A percentile compares a stretch with the other conserved stretches of the same genome.
These are phyloP conservation scores for Caracal caracal DNA, from an alignment of 2,113 vertebrate species.

Conservation along the genomic window DNA sequence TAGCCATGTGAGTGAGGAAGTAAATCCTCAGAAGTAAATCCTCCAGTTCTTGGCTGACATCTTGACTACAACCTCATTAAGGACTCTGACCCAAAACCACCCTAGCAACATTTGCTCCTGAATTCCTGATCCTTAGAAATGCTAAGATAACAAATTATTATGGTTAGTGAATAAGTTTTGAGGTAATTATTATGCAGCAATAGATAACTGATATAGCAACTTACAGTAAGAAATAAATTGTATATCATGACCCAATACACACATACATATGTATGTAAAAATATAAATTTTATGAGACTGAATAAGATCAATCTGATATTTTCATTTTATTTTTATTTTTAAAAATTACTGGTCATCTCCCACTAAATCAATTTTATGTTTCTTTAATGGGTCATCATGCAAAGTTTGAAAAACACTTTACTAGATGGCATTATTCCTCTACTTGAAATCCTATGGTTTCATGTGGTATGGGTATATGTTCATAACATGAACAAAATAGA, in stretches of 20 bases:
- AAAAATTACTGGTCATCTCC: not conserved
- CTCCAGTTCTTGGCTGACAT: not conserved
- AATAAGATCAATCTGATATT: not conserved
- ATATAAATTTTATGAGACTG: not conserved
- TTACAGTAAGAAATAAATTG: not conserved
- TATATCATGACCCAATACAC: not conserved
- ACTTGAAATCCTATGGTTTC: not conserved
- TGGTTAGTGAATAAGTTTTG: not conserved
- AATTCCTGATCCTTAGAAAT: not conserved
- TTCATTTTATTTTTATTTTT: constrained; percentile 31
- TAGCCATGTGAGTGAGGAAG: not conserved
- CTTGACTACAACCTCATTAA: not conserved
- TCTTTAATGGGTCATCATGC: not conserved
- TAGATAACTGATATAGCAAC: not conserved
- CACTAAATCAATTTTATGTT: constrained; percentile 6
- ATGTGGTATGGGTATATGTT: not conserved
- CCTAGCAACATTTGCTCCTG: not conserved
- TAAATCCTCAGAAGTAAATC: not conserved
- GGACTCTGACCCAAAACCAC: not conserved
- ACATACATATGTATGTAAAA: not conserved
- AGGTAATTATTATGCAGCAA: not conserved
- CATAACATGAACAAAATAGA: not conserved
- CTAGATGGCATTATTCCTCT: not conserved
- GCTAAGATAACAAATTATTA: not conserved
- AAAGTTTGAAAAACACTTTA: not conserved